Percentiles rank a stretch among this genome's conserved stretches.
These are phyloP conservation scores for Poecile montanus DNA, from an alignment of 2,797 vertebrate species.

Conservation along the genomic window DNA sequence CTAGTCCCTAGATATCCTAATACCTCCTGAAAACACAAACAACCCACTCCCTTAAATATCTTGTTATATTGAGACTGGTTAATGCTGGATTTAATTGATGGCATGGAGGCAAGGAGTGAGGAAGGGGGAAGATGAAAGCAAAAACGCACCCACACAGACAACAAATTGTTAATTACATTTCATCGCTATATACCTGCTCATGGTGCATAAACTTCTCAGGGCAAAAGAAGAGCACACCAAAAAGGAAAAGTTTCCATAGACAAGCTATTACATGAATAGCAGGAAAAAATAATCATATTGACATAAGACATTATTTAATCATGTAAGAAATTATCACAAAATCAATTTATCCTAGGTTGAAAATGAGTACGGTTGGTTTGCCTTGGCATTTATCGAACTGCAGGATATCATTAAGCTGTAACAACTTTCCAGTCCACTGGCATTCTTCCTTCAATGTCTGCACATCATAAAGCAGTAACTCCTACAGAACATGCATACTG, in stretches of 20 bases:
- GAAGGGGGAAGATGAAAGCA: not conserved
- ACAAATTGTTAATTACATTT: not conserved
- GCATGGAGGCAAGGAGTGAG: accelerated
- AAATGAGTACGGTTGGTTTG: constrained; percentile 19
- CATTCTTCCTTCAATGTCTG: constrained; percentile 29
- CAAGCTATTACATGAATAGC: not conserved
- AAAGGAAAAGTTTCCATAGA: not conserved
- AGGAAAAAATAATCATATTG: constrained; percentile 17
- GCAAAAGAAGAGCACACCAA: not conserved
- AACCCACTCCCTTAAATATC: not conserved
- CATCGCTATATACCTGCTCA: not conserved
- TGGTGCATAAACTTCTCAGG: not conserved
- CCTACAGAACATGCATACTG: constrained; percentile 3
- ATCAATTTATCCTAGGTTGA: constrained; percentile 47
- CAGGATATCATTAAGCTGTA: constrained; percentile 62
- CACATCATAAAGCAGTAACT: constrained; percentile 31
- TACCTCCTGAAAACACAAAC: not conserved
- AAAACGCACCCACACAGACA: not conserved
- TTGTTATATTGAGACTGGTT: not conserved
- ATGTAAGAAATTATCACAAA: constrained; percentile 29
- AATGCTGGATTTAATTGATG: not conserved
- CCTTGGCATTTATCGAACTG: constrained; percentile 55
- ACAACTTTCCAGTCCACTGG: constrained; percentile 42
- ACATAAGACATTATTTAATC: constrained; percentile 44
- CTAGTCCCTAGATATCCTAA: not conserved